phyloP scores from a whole-genome alignment of 2,888 invertebrate genomes.

The Drosophila silvestris region DNA sequence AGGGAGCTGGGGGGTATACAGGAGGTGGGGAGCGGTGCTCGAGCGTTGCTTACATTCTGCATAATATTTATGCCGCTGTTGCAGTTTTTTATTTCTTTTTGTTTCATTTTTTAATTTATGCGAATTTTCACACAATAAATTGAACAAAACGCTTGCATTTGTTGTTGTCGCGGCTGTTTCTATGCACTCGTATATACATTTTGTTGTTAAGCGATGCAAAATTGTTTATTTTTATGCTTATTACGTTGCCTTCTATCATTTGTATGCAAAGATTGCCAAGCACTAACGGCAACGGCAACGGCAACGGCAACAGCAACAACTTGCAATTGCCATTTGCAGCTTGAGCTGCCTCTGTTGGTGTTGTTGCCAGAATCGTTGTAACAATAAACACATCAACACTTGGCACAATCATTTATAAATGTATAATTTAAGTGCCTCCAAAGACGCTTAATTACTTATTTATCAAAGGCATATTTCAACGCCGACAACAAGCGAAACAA shows the following conservation, averaged over 20 bases:
- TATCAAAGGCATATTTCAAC: conserved; percentile 71
- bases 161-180: conserved; percentile 30
- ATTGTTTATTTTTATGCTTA: conserved; percentile 79
- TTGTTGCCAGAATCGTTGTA: conserved; percentile 31
- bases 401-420: conserved; percentile 79
- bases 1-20: background rate
- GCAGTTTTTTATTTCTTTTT: conserved; percentile 25
- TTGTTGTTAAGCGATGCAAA: conserved; percentile 55
- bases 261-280: conserved; percentile 60
- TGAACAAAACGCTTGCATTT: conserved; percentile 70
- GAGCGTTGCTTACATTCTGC: conserved; percentile 68
- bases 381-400: conserved; percentile 78
- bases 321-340: conserved; percentile 48
- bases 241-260: conserved; percentile 70
- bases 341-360: conserved; percentile 16
- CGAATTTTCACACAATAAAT: conserved; percentile 82
- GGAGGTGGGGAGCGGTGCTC: conserved; percentile 13
- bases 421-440: conserved; percentile 63
- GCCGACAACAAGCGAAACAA: conserved; percentile 25
- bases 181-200: conserved; percentile 12
- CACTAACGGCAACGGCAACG: conserved; percentile 22
- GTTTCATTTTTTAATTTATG: conserved; percentile 72
- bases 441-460: conserved; percentile 74
- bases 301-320: conserved; percentile 36
- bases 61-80: conserved; percentile 77